Percentiles rank a stretch among this genome's conserved stretches.
Evolutionary conservation across 1,140 invertebrate genomes (phyloP).

Genomic region (Condylostylus longicornis): DNA sequence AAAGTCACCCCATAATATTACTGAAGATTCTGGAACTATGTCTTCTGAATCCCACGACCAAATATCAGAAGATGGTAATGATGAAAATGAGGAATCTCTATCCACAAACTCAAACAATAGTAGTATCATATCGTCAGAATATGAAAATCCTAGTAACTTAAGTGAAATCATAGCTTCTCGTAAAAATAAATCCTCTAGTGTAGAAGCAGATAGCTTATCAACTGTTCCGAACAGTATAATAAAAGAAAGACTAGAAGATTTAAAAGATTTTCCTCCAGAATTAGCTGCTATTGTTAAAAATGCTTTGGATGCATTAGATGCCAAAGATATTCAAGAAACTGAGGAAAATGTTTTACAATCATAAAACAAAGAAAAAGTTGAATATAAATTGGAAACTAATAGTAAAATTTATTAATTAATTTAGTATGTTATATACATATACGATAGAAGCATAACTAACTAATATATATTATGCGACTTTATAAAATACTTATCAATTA

Average conservation of each 20-base stretch:
- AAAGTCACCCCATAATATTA: slow-evolving; percentile 7
- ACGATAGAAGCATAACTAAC: too few relatives aligned
- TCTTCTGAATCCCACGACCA: slow-evolving; percentile 15
- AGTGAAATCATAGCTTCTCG: background rate
- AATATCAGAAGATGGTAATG: slow-evolving; percentile 10
- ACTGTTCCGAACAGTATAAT: too few relatives aligned
- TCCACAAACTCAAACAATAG: slow-evolving; percentile 24
- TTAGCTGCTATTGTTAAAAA: slow-evolving; percentile 25
- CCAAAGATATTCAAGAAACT: slow-evolving; percentile 24
- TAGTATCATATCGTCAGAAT: slow-evolving; percentile 21
- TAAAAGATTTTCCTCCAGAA: slow-evolving; percentile 27
- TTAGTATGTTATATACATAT: too few relatives aligned
- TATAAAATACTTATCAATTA: too few relatives aligned
- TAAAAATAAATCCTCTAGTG: too few relatives aligned
- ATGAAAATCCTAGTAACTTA: slow-evolving; percentile 9
- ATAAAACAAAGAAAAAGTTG: too few relatives aligned
- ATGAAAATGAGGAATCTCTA: slow-evolving; percentile 20
- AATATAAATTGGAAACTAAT: too few relatives aligned
- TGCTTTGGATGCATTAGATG: slow-evolving; percentile 24
- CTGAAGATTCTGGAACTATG: slow-evolving; percentile 13
- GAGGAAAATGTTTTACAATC: too few relatives aligned
- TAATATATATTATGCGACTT: too few relatives aligned
- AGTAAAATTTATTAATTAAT: too few relatives aligned
- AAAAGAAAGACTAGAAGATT: slow-evolving; percentile 21
- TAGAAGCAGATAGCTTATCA: too few relatives aligned